A percentile compares a stretch with the other conserved stretches of the same genome.
These are phyloP conservation scores for Parascotia fuliginaria DNA, from an alignment of 2,888 invertebrate genomes.

Conservation along the genomic window DNA sequence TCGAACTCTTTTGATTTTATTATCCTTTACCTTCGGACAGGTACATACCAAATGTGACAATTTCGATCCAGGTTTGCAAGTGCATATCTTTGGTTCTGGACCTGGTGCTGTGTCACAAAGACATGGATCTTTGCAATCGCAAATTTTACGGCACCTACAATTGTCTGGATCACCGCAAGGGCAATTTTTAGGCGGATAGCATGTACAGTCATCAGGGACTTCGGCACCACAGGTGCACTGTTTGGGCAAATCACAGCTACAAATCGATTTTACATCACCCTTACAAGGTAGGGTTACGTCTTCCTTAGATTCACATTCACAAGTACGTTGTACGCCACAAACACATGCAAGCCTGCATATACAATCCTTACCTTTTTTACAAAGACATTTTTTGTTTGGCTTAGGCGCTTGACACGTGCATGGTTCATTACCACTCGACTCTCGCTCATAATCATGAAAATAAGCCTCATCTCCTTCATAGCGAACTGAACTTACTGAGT, in stretches of 20 bases:
- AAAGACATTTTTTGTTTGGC: constrained; percentile 54
- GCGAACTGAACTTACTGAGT: constrained; percentile 6
- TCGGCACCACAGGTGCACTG: constrained; percentile 58
- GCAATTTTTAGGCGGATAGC: constrained; percentile 60
- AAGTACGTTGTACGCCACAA: constrained; percentile 62
- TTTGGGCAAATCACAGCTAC: constrained; percentile 54
- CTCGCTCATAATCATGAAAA: constrained; percentile 8
- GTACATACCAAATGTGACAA: constrained; percentile 50
- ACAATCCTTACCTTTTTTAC: constrained; percentile 64
- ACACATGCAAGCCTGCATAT: constrained; percentile 60
- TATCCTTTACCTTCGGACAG: constrained; percentile 51
- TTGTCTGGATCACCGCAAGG: constrained; percentile 65
- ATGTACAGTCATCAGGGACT: constrained; percentile 51
- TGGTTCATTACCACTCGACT: constrained; percentile 37
- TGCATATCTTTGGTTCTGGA: constrained; percentile 52
- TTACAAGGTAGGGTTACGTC: constrained; percentile 49
- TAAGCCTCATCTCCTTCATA: constrained; percentile 26
- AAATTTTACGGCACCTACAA: constrained; percentile 66
- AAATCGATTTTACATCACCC: constrained; percentile 55
- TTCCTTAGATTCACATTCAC: constrained; percentile 62
- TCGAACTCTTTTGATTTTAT: constrained; percentile 63
- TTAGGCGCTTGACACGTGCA: constrained; percentile 67
- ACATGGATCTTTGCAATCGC: constrained; percentile 68
- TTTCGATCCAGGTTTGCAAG: constrained; percentile 53
- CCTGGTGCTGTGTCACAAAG: constrained; percentile 57